Conservation (phyloP, 2,113 vertebrate genomes). For the Zosterops hypoxanthus region DNA sequence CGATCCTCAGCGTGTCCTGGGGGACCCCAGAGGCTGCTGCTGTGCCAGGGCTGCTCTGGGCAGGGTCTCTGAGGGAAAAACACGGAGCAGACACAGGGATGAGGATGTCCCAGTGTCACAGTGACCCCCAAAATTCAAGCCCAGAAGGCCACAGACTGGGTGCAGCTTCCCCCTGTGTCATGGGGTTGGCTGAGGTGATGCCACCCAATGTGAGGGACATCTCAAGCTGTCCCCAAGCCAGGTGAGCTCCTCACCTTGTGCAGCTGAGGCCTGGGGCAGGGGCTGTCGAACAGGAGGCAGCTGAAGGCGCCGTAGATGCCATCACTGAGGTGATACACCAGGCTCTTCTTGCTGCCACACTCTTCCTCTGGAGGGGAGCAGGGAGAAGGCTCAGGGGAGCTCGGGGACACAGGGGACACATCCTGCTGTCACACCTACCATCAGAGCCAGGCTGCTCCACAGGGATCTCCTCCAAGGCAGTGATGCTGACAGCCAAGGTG, state of each 20-base stretch:
- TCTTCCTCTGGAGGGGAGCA: slow-evolving; percentile 61
- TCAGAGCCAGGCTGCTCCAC: slow-evolving; percentile 55
- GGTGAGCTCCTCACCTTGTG: slow-evolving; percentile 65
- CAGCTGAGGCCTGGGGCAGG: slow-evolving; percentile 69
- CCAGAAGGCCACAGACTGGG: accelerated
- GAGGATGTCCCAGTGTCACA: accelerated
- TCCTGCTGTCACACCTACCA: neutral
- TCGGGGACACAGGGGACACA: accelerated
- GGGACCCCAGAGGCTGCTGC: slow-evolving; percentile 75
- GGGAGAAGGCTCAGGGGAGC: neutral
- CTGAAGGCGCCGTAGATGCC: slow-evolving; percentile 76
- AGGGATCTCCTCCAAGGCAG: slow-evolving; percentile 67
- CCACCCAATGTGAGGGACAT: accelerated
- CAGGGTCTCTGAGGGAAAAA: slow-evolving; percentile 53
- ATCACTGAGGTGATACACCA: slow-evolving; percentile 72
- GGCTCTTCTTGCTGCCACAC: slow-evolving; percentile 48
- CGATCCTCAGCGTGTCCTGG: neutral
- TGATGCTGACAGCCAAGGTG: slow-evolving; percentile 74
- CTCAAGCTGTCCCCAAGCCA: accelerated
- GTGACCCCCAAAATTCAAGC: accelerated
- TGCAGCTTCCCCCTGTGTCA: accelerated
- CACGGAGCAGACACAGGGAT: too few species aligned
- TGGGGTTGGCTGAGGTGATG: accelerated
- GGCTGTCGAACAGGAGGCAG: slow-evolving; percentile 77
- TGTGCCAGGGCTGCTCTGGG: slow-evolving; percentile 40